These are phyloP conservation scores for Peromyscus polionotus DNA, from an alignment of 2,113 vertebrate genomes.

Conservation along the genomic window DNA sequence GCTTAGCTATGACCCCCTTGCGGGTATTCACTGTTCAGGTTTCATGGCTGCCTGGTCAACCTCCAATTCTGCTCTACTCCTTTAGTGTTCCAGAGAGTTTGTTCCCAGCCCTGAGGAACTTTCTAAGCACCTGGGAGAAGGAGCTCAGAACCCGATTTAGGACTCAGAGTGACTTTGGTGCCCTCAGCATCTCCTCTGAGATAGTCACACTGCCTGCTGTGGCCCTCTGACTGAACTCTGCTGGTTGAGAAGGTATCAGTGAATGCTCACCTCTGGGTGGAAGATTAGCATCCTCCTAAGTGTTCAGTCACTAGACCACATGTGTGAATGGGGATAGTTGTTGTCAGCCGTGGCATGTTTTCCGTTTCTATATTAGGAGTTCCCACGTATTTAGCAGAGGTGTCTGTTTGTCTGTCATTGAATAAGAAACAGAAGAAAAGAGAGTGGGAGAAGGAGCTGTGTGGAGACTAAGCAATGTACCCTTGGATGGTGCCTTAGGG, in stretches of 20 bases:
- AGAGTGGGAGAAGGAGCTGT: background rate
- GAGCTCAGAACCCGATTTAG: constrained; percentile 87
- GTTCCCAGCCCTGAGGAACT: constrained; percentile 77
- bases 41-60: constrained; percentile 71
- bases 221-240: constrained; percentile 87
- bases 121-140: constrained; percentile 88
- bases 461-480: background rate
- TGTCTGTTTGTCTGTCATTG: background rate
- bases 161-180: constrained; percentile 89
- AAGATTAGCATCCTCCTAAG: background rate
- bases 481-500: background rate
- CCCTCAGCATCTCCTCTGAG: constrained; percentile 89
- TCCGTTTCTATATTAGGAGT: background rate
- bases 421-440: background rate
- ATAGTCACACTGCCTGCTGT: constrained; percentile 90
- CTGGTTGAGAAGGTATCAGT: background rate
- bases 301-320: background rate
- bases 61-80: constrained; percentile 90
- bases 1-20: constrained; percentile 92
- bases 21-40: constrained; percentile 88
- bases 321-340: background rate
- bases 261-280: background rate
- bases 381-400: background rate
- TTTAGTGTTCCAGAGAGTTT: constrained; percentile 94
- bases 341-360: background rate